phyloP scores from a whole-genome alignment of 2,888 invertebrate species.

The Zele albiditarsus region DNA sequence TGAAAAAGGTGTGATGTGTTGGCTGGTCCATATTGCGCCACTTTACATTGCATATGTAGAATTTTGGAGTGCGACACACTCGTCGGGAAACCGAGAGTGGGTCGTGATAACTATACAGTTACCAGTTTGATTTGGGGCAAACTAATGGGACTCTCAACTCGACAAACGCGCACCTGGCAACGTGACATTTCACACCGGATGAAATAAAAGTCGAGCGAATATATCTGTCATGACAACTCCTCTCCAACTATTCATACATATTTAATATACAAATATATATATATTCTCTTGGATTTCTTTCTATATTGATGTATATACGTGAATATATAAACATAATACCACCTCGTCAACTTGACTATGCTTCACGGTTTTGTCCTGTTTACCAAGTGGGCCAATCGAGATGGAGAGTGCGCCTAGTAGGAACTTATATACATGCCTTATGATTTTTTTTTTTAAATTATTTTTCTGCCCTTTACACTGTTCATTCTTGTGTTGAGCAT shows the following conservation, averaged over 20 bases:
- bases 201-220: conserved; percentile 60
- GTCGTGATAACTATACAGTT: conserved; percentile 50
- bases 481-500: background rate
- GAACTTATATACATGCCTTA: background rate
- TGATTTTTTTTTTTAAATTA: background rate
- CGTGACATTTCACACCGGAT: conserved; percentile 32
- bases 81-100: conserved; percentile 68
- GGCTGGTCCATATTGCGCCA: too few species aligned
- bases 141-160: conserved; percentile 27
- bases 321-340: background rate
- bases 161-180: conserved; percentile 6
- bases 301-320: background rate
- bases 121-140: conserved; percentile 45
- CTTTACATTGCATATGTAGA: conserved; percentile 39
- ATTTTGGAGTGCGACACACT: conserved; percentile 64
- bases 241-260: background rate
- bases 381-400: conserved; percentile 72
- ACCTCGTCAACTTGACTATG: background rate
- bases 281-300: conserved; percentile 5
- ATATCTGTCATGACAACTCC: conserved; percentile 32
- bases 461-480: conserved; percentile 8
- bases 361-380: conserved; percentile 69
- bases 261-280: background rate
- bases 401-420: conserved; percentile 65
- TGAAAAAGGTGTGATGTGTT: background rate